Conservation (phyloP, 2,888 invertebrate genomes). For the Agonopterix alstromeriana region DNA sequence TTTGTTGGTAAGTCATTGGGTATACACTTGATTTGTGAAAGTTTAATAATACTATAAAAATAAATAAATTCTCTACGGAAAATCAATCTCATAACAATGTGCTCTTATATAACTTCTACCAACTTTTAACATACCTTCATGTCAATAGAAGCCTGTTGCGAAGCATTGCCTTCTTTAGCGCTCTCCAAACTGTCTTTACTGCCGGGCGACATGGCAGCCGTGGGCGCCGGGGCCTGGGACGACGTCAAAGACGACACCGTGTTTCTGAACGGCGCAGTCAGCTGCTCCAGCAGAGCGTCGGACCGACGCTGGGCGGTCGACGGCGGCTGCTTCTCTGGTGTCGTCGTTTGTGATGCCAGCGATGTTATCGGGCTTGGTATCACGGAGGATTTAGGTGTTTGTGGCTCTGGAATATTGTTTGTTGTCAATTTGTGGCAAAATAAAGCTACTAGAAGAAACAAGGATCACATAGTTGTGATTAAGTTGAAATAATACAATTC, state of each 20-base stretch:
- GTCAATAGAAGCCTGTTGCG: slow-evolving; percentile 52
- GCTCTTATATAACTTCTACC: too few relatives aligned
- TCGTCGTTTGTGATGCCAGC: slow-evolving; percentile 48
- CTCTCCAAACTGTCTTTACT: slow-evolving; percentile 58
- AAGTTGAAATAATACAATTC: too few relatives aligned
- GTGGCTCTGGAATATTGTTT: slow-evolving; percentile 32
- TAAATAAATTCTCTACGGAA: too few relatives aligned
- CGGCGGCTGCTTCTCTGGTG: slow-evolving; percentile 53
- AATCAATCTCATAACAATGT: too few relatives aligned
- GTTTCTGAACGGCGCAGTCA: slow-evolving; percentile 59
- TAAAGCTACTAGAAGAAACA: too few relatives aligned
- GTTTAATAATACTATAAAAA: too few relatives aligned
- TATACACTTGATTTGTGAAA: too few relatives aligned
- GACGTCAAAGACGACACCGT: slow-evolving; percentile 39
- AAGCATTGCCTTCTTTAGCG: slow-evolving; percentile 44
- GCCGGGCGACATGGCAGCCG: slow-evolving; percentile 41
- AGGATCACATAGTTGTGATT: too few relatives aligned
- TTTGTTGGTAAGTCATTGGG: too few relatives aligned
- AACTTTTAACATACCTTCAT: slow-evolving; percentile 45
- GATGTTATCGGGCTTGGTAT: slow-evolving; percentile 59
- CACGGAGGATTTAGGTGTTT: slow-evolving; percentile 59
- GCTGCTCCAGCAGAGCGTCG: slow-evolving; percentile 61
- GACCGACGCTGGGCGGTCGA: slow-evolving; percentile 61
- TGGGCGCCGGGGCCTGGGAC: slow-evolving; percentile 29
- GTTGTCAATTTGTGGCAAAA: too few relatives aligned